These are phyloP conservation scores for Blennius ocellaris DNA, from an alignment of 2,113 vertebrate species.

Conservation along the genomic window DNA sequence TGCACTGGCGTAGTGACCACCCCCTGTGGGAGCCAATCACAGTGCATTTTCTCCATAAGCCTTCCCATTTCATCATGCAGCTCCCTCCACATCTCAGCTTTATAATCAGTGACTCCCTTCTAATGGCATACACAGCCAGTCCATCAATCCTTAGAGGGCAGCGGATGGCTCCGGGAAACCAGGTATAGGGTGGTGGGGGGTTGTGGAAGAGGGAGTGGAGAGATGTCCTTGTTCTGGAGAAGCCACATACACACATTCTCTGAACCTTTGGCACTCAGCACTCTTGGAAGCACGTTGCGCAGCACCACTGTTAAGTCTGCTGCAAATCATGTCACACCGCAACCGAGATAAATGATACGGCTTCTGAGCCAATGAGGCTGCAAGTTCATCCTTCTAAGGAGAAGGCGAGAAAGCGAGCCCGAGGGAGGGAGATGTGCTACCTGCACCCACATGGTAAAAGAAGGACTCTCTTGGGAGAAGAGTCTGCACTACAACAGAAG, in stretches of 20 bases:
- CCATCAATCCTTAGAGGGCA: slow-evolving; percentile 67
- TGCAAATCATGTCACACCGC: slow-evolving; percentile 66
- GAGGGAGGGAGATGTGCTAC: slow-evolving; percentile 25
- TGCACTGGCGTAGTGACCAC: slow-evolving; percentile 18
- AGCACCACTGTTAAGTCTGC: slow-evolving; percentile 57
- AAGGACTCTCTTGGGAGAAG: slow-evolving; percentile 6
- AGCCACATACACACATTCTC: slow-evolving; percentile 49
- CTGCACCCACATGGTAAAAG: slow-evolving; percentile 5
- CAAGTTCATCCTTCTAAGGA: slow-evolving; percentile 55
- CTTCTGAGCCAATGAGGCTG: slow-evolving; percentile 61
- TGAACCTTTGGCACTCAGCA: slow-evolving; percentile 66
- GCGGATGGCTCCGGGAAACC: slow-evolving; percentile 47
- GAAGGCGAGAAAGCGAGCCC: slow-evolving; percentile 25
- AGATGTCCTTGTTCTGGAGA: slow-evolving; percentile 67
- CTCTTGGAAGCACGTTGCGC: slow-evolving; percentile 49
- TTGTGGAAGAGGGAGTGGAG: slow-evolving; percentile 40
- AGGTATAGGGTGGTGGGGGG: slow-evolving; percentile 45
- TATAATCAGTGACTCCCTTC: slow-evolving; percentile 68
- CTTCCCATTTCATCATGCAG: slow-evolving; percentile 52
- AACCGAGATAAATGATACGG: slow-evolving; percentile 65
- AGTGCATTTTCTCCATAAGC: slow-evolving; percentile 26
- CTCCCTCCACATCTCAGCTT: slow-evolving; percentile 35
- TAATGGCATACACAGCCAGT: slow-evolving; percentile 62
- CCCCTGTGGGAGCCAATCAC: slow-evolving; percentile 40
- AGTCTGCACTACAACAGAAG: slow-evolving; percentile 12